Percentiles rank a stretch among this genome's conserved stretches.
phyloP scores from a whole-genome alignment of 2,113 vertebrate species.

The Hippolais icterina region DNA sequence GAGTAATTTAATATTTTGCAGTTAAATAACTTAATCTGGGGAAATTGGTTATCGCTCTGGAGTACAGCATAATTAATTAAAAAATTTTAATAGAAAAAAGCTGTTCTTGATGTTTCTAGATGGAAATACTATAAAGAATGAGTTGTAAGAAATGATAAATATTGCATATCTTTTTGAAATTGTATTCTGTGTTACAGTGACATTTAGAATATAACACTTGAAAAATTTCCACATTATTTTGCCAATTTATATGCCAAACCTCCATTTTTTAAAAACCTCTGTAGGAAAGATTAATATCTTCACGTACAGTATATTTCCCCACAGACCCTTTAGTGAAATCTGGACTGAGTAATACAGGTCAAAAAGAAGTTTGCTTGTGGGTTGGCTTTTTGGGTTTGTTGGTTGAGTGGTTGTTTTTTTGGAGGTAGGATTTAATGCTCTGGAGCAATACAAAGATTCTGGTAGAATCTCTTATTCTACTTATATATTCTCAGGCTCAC shows the following conservation, averaged over 20 bases:
- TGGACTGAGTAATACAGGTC: not conserved
- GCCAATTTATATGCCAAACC: not conserved
- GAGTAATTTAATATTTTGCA: not conserved
- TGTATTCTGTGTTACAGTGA: not conserved
- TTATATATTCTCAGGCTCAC: not conserved
- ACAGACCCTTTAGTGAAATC: not conserved
- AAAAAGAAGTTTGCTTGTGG: not conserved
- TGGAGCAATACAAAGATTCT: not conserved
- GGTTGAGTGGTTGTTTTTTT: not conserved
- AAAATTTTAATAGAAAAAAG: not conserved
- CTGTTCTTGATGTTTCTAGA: not conserved
- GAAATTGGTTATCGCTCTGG: not conserved
- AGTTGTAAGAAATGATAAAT: not conserved
- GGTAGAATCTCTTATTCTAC: not conserved
- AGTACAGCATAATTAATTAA: not conserved
- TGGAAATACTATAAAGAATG: not conserved
- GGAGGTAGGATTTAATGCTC: not conserved
- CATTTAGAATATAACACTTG: not conserved
- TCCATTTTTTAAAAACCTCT: not conserved
- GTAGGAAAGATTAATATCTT: not conserved
- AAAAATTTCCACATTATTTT: not conserved
- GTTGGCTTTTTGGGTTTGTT: not conserved
- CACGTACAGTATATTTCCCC: rapidly evolving
- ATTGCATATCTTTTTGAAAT: not conserved
- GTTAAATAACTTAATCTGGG: not conserved